Percentiles rank a stretch among this genome's conserved stretches.
Evolutionary conservation across 2,888 invertebrate species (phyloP).

Genomic region (Apamea sordens): DNA sequence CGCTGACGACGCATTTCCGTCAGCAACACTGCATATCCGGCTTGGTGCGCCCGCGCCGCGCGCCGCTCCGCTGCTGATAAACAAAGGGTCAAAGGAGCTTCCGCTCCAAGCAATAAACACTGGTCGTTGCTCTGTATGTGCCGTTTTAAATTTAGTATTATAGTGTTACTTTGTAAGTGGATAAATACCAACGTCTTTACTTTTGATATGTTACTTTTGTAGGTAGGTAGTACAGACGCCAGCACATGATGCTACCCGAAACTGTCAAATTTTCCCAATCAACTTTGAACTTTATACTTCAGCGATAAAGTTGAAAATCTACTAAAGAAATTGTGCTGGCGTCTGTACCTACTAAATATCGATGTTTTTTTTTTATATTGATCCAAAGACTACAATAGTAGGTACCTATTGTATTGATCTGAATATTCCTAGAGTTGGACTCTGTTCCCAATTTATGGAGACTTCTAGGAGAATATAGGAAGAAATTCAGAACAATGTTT

Average conservation of each 20-base stretch:
- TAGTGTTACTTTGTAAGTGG: conserved; percentile 17
- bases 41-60: conserved; percentile 70
- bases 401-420: not conserved
- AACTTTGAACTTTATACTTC: too few relatives aligned
- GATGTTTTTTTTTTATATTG: too few relatives aligned
- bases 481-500: not conserved
- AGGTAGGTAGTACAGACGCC: too few relatives aligned
- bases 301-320: too few relatives aligned
- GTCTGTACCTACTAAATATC: not conserved
- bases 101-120: conserved; percentile 75
- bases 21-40: conserved; percentile 83
- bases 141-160: conserved; percentile 51
- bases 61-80: conserved; percentile 81
- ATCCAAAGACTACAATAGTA: too few relatives aligned
- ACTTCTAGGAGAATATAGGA: not conserved
- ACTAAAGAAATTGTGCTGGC: too few relatives aligned
- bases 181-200: not conserved
- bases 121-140: conserved; percentile 67
- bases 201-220: not conserved
- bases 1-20: conserved; percentile 86
- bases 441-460: not conserved
- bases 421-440: not conserved
- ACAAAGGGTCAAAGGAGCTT: conserved; percentile 89
- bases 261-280: too few relatives aligned
- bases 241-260: too few relatives aligned